Evolutionary conservation across 2,888 invertebrate genomes (phyloP).

Genomic region (Ormyrus pomaceus): DNA sequence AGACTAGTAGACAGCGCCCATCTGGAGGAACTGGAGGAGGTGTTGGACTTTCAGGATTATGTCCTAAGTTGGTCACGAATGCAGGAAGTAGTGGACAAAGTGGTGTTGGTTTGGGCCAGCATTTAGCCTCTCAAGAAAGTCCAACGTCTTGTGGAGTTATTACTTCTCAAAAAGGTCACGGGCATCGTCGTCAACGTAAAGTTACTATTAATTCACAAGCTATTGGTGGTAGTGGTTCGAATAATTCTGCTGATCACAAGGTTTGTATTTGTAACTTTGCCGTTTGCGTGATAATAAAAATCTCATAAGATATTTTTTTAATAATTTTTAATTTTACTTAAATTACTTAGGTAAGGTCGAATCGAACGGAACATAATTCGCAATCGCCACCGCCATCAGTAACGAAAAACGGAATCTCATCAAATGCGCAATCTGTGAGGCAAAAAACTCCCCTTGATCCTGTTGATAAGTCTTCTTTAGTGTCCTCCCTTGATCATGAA

Average conservation of each 20-base stretch:
- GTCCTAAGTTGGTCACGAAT: slow-evolving; percentile 72
- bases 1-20: slow-evolving; percentile 73
- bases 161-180: slow-evolving; percentile 68
- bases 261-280: slow-evolving; percentile 55
- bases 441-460: slow-evolving; percentile 66
- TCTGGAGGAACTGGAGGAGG: slow-evolving; percentile 71
- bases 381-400: slow-evolving; percentile 65
- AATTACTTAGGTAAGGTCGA: slow-evolving; percentile 61
- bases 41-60: slow-evolving; percentile 71
- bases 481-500: slow-evolving; percentile 69
- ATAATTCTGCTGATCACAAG: slow-evolving; percentile 68
- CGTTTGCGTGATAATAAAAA: not conserved
- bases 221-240: slow-evolving; percentile 62
- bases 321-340: not conserved
- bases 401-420: slow-evolving; percentile 70
- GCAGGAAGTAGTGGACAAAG: slow-evolving; percentile 69
- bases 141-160: slow-evolving; percentile 67
- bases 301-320: not conserved
- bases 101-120: slow-evolving; percentile 71
- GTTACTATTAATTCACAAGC: slow-evolving; percentile 70
- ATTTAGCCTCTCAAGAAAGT: slow-evolving; percentile 72
- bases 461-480: slow-evolving; percentile 67
- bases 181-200: slow-evolving; percentile 71
- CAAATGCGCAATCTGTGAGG: slow-evolving; percentile 67
- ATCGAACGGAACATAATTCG: slow-evolving; percentile 64